phyloP scores from a whole-genome alignment of 2,797 vertebrate species.

The Falco naumanni region DNA sequence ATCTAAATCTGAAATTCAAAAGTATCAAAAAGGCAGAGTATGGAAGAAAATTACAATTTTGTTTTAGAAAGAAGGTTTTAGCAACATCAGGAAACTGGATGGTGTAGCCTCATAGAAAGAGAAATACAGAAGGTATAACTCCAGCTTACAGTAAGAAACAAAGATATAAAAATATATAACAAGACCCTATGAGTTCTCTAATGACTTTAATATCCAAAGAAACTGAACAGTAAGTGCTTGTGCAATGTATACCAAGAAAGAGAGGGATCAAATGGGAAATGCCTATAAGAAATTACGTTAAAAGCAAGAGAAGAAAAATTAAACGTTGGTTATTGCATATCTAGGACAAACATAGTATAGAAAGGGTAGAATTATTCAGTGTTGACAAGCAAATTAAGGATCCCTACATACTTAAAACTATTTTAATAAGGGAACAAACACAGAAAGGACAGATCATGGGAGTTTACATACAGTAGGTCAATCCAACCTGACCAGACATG shows the following conservation, averaged over 20 bases:
- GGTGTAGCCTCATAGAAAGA: neutral
- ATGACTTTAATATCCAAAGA: neutral
- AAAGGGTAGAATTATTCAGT: neutral
- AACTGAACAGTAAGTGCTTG: neutral
- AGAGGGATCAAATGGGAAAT: neutral
- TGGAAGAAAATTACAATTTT: neutral
- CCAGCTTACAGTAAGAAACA: neutral
- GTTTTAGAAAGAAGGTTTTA: neutral
- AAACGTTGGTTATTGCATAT: neutral
- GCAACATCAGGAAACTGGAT: neutral
- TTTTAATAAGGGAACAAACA: neutral
- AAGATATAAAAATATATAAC: neutral
- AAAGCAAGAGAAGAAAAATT: neutral
- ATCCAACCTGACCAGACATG: neutral
- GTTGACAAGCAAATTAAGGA: neutral
- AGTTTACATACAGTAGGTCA: neutral
- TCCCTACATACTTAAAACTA: neutral
- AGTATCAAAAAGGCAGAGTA: neutral
- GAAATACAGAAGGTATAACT: neutral
- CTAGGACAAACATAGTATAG: neutral
- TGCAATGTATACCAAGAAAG: fast-evolving
- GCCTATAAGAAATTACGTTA: neutral
- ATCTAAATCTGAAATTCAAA: neutral
- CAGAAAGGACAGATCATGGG: neutral
- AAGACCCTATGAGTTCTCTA: neutral